Percentiles rank a stretch among this genome's conserved stretches.
These are phyloP conservation scores for Grus americana DNA, from an alignment of 2,113 vertebrate genomes.

Conservation along the genomic window DNA sequence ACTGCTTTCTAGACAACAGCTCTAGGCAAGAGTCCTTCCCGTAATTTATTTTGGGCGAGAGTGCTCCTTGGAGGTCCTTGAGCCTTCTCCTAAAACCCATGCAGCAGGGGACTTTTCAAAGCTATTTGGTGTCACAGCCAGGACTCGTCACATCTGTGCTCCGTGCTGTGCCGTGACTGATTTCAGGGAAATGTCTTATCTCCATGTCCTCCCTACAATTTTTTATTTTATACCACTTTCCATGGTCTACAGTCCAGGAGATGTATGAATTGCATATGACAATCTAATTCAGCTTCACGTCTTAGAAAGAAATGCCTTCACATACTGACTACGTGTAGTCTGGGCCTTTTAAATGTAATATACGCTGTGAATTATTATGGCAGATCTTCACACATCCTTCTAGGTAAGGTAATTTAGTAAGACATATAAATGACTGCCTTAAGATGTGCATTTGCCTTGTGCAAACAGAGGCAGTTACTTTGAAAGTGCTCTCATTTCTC, in stretches of 20 bases:
- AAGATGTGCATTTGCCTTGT: not conserved
- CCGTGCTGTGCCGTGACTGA: not conserved
- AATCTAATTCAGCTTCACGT: not conserved
- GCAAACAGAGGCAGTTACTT: not conserved
- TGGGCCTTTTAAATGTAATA: not conserved
- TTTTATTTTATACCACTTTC: not conserved
- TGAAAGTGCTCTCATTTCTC: not conserved
- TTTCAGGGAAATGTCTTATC: not conserved
- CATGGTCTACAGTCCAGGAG: not conserved
- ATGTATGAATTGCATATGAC: rapidly evolving
- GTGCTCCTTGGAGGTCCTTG: not conserved
- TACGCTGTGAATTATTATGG: not conserved
- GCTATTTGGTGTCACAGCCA: not conserved
- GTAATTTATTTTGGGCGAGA: not conserved
- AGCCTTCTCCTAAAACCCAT: not conserved
- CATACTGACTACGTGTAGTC: not conserved
- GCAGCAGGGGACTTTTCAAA: not conserved
- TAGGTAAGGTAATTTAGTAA: not conserved
- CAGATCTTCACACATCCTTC: not conserved
- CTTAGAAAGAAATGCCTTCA: not conserved
- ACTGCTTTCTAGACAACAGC: not conserved
- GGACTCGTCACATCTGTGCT: not conserved
- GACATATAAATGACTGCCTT: not conserved
- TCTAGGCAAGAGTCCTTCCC: not conserved
- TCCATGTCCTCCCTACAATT: not conserved